phyloP scores from a whole-genome alignment of 2,797 vertebrate species.

The Pangasius krempfi region DNA sequence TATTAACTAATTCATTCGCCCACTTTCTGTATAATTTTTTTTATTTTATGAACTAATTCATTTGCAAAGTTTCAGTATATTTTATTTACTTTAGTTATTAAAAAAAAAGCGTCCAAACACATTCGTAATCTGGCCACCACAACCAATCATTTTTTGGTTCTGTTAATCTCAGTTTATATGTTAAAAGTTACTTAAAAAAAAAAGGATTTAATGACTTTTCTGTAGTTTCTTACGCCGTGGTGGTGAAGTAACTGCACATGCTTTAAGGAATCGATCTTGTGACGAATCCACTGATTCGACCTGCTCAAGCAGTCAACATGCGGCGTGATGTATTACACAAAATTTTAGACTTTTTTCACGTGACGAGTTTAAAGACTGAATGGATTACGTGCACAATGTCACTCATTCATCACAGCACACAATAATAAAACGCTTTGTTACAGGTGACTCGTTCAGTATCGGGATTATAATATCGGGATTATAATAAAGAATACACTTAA shows the following conservation, averaged over 20 bases:
- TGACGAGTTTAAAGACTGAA: no score
- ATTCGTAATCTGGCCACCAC: not conserved
- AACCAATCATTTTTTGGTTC: not conserved
- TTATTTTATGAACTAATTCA: not conserved
- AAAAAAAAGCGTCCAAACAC: not conserved
- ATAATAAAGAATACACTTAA: not conserved
- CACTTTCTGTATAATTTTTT: not conserved
- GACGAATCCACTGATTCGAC: no score
- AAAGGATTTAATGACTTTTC: not conserved
- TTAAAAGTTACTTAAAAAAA: not conserved
- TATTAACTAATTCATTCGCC: not conserved
- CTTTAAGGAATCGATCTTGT: not conserved
- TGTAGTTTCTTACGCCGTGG: not conserved
- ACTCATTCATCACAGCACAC: no score
- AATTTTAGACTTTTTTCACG: no score
- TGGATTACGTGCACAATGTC: no score
- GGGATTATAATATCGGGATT: not conserved
- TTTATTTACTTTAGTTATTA: not conserved
- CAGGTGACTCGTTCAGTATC: not conserved
- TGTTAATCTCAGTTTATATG: not conserved
- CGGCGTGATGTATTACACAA: no score
- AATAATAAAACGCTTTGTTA: no score
- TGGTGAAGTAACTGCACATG: not conserved
- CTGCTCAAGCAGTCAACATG: no score
- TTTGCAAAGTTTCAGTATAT: not conserved